phyloP scores from a whole-genome alignment of 2,113 vertebrate species.

The Sebastes fasciatus region DNA sequence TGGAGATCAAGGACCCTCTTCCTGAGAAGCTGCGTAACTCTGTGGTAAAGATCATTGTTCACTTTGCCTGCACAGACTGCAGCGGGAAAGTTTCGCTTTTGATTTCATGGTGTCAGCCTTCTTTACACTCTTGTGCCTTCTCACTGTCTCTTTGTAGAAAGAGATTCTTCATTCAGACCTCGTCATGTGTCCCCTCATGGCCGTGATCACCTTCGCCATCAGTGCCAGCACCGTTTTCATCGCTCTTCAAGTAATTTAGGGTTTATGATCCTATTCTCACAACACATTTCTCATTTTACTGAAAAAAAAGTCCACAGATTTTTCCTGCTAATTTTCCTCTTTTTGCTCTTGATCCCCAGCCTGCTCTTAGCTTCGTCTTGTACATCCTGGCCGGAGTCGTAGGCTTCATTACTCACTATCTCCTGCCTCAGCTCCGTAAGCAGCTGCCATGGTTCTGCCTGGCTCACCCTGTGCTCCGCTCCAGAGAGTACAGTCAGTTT shows the following conservation, averaged over 20 bases:
- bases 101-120: not conserved
- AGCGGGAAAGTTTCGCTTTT: not conserved
- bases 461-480: conserved; percentile 91
- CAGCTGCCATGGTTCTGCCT: conserved; percentile 95
- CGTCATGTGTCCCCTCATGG: conserved; percentile 92
- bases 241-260: conserved; percentile 87
- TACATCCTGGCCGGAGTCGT: conserved; percentile 90
- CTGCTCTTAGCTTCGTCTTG: conserved; percentile 90
- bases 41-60: conserved; percentile 82
- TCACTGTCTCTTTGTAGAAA: conserved; percentile 76
- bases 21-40: conserved; percentile 91
- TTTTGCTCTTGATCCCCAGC: conserved; percentile 76
- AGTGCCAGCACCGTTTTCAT: conserved; percentile 95
- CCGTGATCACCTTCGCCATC: conserved; percentile 92
- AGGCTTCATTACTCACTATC: conserved; percentile 92
- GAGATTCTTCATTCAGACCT: conserved; percentile 92
- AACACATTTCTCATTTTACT: conserved; percentile 7
- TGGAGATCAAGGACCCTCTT: conserved; percentile 91
- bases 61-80: not conserved
- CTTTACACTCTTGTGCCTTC: conserved; percentile 4
- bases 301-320: not conserved
- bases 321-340: not conserved
- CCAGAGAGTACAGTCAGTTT: conserved; percentile 92
- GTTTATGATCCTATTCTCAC: not conserved
- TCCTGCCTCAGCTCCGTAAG: conserved; percentile 92